A percentile compares a stretch with the other conserved stretches of the same genome.
Conservation (phyloP, 35 echinoderm and acorn worm species). For the Acanthaster planci region DNA sequence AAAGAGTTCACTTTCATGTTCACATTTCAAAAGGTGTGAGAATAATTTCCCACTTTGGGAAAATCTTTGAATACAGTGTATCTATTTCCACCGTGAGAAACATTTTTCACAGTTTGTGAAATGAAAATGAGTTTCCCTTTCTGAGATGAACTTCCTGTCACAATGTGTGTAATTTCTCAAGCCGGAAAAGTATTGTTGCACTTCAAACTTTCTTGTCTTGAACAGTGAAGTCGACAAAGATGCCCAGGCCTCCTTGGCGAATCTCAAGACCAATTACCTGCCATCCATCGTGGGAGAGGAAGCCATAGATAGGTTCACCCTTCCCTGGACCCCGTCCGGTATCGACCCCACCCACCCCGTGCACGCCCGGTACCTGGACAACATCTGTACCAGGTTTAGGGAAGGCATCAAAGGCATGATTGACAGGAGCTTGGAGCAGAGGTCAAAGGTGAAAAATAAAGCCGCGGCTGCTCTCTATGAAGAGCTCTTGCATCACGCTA, state of each 20-base stretch:
- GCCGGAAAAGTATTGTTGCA: neutral
- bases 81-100: no score
- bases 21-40: no score
- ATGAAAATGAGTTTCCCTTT: neutral
- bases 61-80: no score
- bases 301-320: conserved; percentile 48
- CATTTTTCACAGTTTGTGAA: no score
- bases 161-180: neutral
- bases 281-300: conserved; percentile 24
- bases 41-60: no score
- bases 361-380: conserved; percentile 57
- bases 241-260: conserved; percentile 51
- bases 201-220: neutral
- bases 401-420: conserved; percentile 65
- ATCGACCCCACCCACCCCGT: conserved; percentile 53
- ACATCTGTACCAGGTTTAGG: conserved; percentile 62
- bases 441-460: conserved; percentile 45
- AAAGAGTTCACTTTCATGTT: no score
- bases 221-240: conserved; percentile 21
- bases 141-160: neutral
- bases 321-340: conserved; percentile 68
- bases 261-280: conserved; percentile 62
- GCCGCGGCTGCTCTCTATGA: conserved; percentile 43
- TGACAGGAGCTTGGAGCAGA: conserved; percentile 57
- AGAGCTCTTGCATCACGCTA: conserved; percentile 75